Evolutionary conservation across 2,113 vertebrate species (phyloP), one percentile per base, ranked within the genome.

Genomic region (Lepidothrix coronata): DNA sequence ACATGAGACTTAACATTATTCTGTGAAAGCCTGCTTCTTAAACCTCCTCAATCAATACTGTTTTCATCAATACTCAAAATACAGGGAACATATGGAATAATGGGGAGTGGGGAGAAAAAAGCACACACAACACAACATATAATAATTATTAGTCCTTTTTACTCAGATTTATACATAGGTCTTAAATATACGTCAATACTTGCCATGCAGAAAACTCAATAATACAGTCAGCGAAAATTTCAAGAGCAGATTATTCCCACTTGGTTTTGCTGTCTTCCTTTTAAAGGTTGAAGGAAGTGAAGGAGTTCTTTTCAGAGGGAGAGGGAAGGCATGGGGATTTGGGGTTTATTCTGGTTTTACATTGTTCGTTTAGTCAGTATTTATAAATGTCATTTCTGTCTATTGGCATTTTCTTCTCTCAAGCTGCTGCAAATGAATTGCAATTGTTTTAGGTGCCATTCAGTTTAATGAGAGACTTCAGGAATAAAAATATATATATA

Each of bases 361-460:
- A 76, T 6, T 89, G 55, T 85, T 92, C 5, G 0, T 91, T 95
- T 80, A 96, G 71, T 83, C 74, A 52, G 78, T 91, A 92, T 93
- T 92, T 73, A 89, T 91, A 91, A 96, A 97, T 89, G 75, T 95
- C 85, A 95, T 61, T 91, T 85, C 49, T 52, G 39, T 28, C 72
- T 95, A 46, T 55, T 82, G 67, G 74, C 73, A 96, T 96, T 94
- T 95, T 63, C 96, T 94, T 75, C 66, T 89, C 79, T 91, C 61
- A 61, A 48, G 92, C 52, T 66, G 59, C 52, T 86, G 54, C 43
- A 94, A 96, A 91, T 76, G 43, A 93, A 93, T 87, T 91, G 37
- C 85, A 96, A 83, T 95, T 95, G 83, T 80, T 92, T 96, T 62
- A 96, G 80, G 85, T 85, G 88, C 20, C 52, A 92, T 89, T 90